Evolutionary conservation across 2,888 invertebrate species (phyloP), one percentile per base, ranked within the genome.

Genomic region (Glaucopsyche alexis): DNA sequence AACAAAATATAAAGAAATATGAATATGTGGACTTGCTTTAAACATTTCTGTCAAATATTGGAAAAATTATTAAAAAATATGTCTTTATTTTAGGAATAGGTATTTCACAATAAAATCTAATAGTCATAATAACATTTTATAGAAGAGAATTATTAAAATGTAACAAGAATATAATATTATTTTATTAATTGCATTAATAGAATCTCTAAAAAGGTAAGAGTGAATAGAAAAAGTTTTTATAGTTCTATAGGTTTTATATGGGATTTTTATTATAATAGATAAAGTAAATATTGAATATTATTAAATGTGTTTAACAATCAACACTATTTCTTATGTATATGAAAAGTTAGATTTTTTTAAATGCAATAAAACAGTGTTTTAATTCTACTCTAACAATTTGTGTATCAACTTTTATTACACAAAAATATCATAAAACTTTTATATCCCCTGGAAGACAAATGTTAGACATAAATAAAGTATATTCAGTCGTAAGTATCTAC

Each of bases 361-460:
- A 55, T 38, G 7, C 8, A 13, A 60, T 60, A 60, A 60, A 60
- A 60, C 29, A 29, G 7, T 29, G 13, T 38, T 29, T 38, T 14
- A 60, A 13, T 38, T 29, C 29, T 60, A 60, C 29, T 38, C 14
- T 13, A 49, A 69, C 69, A 69, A 69, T 69, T 69, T 69, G 19
- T 49, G 29, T 69, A 69, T 69, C 49, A 49, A 69, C 13, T 29
- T 49, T 47, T 47, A 79, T 77, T 77, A 74, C 7, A 45, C 40
- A 60, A 55, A 19, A 71, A 60, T 60, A 71, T 74, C 66, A 74
- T 72, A 75, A 75, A 74, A 74, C 77, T 79, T 72, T 77, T 79
- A 79, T 76, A 82, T 82, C 82, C 84, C 85, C 86, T 85, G 90
- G 90, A 90, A 90, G 90, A 91, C 89, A 82, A 80, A 82, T 83